phyloP scores from a whole-genome alignment of 2,113 vertebrate species.

The Hemibagrus wyckioides region DNA sequence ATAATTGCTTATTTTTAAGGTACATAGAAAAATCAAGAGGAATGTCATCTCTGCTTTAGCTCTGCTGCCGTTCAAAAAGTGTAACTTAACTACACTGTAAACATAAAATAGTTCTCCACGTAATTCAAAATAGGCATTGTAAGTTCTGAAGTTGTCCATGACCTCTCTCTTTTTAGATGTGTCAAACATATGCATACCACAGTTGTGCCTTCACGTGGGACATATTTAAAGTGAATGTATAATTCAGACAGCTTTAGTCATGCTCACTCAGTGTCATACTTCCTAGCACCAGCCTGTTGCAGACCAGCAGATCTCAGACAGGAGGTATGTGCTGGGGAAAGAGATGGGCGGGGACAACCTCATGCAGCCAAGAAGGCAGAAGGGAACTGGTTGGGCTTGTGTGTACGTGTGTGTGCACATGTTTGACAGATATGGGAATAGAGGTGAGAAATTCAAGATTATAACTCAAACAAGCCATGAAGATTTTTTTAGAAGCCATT shows the following conservation, averaged over 20 bases:
- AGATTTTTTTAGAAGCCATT: slow-evolving; percentile 27
- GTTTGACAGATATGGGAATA: slow-evolving; percentile 30
- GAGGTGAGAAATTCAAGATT: slow-evolving; percentile 57
- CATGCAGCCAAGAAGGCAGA: slow-evolving; percentile 18
- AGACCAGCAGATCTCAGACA: slow-evolving; percentile 37
- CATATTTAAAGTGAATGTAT: slow-evolving; percentile 50
- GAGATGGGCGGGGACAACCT: slow-evolving; percentile 50
- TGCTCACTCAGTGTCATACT: neutral
- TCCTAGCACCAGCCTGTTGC: slow-evolving; percentile 4
- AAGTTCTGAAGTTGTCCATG: slow-evolving; percentile 34
- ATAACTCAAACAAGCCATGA: neutral
- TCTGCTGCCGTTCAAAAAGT: slow-evolving; percentile 9
- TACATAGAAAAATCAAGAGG: neutral
- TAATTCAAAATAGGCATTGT: slow-evolving; percentile 4
- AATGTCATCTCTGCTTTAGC: neutral
- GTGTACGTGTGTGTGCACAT: slow-evolving; percentile 1
- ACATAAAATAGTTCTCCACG: neutral
- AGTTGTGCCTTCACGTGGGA: slow-evolving; percentile 57
- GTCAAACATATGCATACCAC: slow-evolving; percentile 65
- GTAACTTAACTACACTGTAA: neutral
- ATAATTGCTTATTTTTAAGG: slow-evolving; percentile 10
- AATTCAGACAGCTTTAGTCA: neutral
- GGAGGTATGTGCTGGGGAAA: slow-evolving; percentile 50
- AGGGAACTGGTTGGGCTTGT: slow-evolving; percentile 37
- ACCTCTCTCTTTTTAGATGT: slow-evolving; percentile 67